Base-by-base conservation (phyloP, 2,113 vertebrate genomes). In the Chitala chitala region DNA sequence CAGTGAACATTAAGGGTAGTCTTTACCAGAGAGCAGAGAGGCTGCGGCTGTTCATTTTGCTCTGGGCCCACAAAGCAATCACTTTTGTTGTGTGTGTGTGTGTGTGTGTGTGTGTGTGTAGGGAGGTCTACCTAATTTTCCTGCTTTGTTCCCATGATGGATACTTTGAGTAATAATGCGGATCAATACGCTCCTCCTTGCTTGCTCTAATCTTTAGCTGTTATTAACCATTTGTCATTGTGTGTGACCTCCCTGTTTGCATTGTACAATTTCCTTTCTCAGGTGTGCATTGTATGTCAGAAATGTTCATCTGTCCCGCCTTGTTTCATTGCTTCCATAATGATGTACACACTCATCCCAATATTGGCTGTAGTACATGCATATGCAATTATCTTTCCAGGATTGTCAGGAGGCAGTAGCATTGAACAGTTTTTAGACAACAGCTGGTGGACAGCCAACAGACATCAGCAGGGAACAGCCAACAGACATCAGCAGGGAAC, bases 131-230 rank as follows among this genome's bases (percentile, higher is more conserved):
- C 85, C 89, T 91, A 90, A 91, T 90, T 92, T 86, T 77, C 84
- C 83, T 82, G 75, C 73, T 71, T 77, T 81, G 2, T 76, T 85
- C 84, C 83, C 75, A 85, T 88, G 89, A 91, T 80, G 76, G 86
- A 90, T 90, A 88, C 87, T 87, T 82, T 83, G 78, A 84, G 87
- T 91, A 91, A 90, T 90, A 90, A 90, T 88, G 81, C 86, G 85
- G 90, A 92, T 92, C 91, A 92, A 91, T 92, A 90, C 76, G 84
- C 85, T 87, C 86, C 86, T 80, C 72, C 4, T 66, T 44, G 76
- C 82, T 84, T 40, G 44, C 75, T 74, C 56, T 36, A 74, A 72
- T 79, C 78, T 86, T 78, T 78, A 68, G 77, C 82, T 82, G 31
- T 84, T 85, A 84, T 85, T 80, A 84, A 80, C 80, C 54, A 73